Conservation (phyloP, 2,113 vertebrate genomes). For the Pseudonaja textilis region DNA sequence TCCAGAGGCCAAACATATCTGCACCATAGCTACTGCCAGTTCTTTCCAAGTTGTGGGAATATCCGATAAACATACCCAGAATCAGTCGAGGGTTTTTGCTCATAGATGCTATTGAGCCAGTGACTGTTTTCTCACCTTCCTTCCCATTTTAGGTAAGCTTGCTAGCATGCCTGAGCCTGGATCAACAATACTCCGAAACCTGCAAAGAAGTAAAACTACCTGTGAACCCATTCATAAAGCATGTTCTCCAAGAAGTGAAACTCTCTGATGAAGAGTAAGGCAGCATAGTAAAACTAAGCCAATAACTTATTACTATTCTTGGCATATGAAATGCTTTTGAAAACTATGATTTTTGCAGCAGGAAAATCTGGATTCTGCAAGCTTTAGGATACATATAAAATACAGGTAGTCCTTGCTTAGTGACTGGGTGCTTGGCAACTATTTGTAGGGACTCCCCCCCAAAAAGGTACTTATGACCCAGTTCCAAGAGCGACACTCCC, state of each 20-base stretch:
- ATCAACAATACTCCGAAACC: constrained; percentile 57
- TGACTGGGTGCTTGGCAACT: background rate
- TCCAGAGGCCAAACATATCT: background rate
- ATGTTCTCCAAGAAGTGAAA: constrained; percentile 56
- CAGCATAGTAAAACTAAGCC: constrained; percentile 6
- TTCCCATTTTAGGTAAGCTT: constrained; percentile 26
- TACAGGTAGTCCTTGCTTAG: background rate
- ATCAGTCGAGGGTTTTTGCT: background rate
- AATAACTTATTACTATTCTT: background rate
- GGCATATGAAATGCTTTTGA: background rate
- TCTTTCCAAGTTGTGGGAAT: background rate
- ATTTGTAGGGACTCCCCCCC: background rate
- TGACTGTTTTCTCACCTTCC: constrained; percentile 35
- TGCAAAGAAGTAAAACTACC: constrained; percentile 63
- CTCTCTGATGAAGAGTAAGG: constrained; percentile 62
- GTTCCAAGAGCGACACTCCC: background rate
- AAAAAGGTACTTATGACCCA: background rate
- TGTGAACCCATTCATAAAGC: constrained; percentile 67
- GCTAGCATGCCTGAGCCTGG: constrained; percentile 26
- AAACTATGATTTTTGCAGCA: background rate
- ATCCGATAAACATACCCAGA: background rate
- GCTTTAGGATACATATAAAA: background rate
- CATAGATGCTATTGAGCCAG: background rate
- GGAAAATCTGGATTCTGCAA: background rate
- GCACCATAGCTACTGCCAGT: background rate